Conservation (phyloP, 2,113 vertebrate species). For the Cebus imitator region DNA sequence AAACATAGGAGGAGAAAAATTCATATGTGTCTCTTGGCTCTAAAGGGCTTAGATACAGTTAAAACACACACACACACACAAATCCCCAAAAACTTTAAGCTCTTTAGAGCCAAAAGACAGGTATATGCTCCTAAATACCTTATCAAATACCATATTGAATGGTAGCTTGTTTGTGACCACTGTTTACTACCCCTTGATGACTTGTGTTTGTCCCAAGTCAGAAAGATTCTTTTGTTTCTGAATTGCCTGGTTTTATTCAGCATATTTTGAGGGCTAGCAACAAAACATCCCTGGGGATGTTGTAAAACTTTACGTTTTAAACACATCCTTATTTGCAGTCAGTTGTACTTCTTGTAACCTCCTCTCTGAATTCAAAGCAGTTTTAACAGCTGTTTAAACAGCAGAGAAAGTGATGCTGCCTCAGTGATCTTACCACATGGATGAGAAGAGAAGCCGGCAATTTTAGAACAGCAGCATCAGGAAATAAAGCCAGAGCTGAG, state of each 20-base stretch:
- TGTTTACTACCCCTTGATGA: neutral
- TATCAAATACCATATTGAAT: neutral
- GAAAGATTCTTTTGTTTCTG: neutral
- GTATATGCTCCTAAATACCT: neutral
- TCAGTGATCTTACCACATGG: neutral
- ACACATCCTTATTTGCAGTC: neutral
- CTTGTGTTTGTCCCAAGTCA: neutral
- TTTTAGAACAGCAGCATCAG: neutral
- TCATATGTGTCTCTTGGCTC: neutral
- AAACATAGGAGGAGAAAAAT: neutral
- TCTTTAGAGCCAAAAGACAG: neutral
- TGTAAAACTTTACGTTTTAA: slow-evolving; percentile 11
- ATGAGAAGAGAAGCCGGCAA: neutral
- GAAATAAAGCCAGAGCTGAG: neutral
- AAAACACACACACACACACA: neutral
- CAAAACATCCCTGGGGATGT: neutral
- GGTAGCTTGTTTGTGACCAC: neutral
- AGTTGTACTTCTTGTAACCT: neutral
- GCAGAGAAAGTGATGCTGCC: neutral
- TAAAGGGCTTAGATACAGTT: no score
- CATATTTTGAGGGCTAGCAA: neutral
- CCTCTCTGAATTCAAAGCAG: neutral
- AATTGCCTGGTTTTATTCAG: neutral
- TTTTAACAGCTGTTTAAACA: neutral
- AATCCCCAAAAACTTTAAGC: neutral